Evolutionary conservation across 1,140 invertebrate species (phyloP).

Genomic region (Eueides isabella): DNA sequence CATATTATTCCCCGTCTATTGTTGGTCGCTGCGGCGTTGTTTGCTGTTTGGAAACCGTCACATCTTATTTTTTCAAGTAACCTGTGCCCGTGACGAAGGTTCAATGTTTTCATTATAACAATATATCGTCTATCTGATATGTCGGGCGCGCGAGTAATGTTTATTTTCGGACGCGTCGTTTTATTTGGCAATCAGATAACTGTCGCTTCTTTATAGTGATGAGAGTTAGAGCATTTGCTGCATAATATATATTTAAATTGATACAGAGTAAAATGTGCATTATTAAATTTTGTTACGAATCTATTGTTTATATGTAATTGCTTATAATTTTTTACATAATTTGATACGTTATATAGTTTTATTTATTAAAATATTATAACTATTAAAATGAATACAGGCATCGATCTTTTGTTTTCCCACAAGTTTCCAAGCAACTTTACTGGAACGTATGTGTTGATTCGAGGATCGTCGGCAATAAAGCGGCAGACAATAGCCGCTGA

Average conservation of each 20-base stretch:
- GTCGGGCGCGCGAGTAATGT: constrained; percentile 6
- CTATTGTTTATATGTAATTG: no score
- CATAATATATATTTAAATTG: neutral
- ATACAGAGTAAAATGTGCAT: neutral
- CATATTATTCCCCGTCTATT: constrained; percentile 73
- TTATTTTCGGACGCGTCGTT: constrained; percentile 19
- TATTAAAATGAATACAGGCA: neutral
- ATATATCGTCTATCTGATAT: constrained; percentile 2
- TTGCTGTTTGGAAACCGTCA: constrained; percentile 56
- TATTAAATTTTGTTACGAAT: neutral
- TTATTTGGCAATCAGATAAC: neutral
- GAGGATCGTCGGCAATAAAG: constrained; percentile 59
- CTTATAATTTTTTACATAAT: no score
- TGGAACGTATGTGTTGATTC: constrained; percentile 34
- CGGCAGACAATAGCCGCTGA: constrained; percentile 71
- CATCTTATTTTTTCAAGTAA: constrained; percentile 62
- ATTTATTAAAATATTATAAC: no score
- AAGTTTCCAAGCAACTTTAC: constrained; percentile 22
- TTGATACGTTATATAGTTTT: no score
- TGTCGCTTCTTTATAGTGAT: neutral
- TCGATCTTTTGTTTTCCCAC: neutral
- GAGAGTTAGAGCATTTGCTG: no score
- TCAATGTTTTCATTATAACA: constrained; percentile 36
- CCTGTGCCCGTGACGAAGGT: constrained; percentile 66
- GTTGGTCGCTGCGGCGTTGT: constrained; percentile 54